Evolutionary conservation across 2,888 invertebrate species (phyloP), one percentile per base, ranked within the genome.

Genomic region (Drosophila sordidapex): DNA sequence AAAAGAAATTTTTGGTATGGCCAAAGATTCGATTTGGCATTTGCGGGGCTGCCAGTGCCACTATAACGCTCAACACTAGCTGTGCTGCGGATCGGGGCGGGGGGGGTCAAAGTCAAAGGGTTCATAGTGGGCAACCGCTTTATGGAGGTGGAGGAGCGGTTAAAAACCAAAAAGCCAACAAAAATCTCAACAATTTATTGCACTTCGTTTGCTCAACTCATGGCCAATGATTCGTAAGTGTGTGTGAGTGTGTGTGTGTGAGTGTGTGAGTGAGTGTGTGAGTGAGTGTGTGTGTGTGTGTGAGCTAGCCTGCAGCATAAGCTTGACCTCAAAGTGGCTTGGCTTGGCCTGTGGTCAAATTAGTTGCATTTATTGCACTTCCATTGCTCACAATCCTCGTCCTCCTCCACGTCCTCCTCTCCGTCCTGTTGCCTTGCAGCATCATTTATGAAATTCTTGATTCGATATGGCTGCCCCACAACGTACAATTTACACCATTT

Each of bases 101-200:
- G 31, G 31, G 15, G 11, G 15, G 11, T 2, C 48, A 66, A 71
- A 75, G 57, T 57, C 4, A 46, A 46, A 48, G 56, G 52, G 72
- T 53, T 79, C 36, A 75, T 71, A 71, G 66, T 60, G 48, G 71
- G 15, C 48, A 64, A 67, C 54, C 57, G n/a, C 43, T 49, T 59
- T 54, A 18, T 27, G 13, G 36, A 27, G 2, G 27, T 27, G 2
- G 61, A 52, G 52, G 18, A 48, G 31, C 33, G 21, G 46, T 46
- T 46, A 43, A 60, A 31, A 25, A 29, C 38, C 59, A n/a, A 53
- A 57, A 60, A 46, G 36, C 64, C 38, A 31, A n/a, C 33, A 57
- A 80, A 79, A 78, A 79, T 79, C 80, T 65, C 61, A 65, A 76
- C 80, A 80, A 80, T 79, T 72, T 76, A 76, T 72, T 72, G 72